Evolutionary conservation across 2,113 vertebrate genomes (phyloP), one percentile per base, ranked within the genome.

Genomic region (Neopipo cinnamomea): DNA sequence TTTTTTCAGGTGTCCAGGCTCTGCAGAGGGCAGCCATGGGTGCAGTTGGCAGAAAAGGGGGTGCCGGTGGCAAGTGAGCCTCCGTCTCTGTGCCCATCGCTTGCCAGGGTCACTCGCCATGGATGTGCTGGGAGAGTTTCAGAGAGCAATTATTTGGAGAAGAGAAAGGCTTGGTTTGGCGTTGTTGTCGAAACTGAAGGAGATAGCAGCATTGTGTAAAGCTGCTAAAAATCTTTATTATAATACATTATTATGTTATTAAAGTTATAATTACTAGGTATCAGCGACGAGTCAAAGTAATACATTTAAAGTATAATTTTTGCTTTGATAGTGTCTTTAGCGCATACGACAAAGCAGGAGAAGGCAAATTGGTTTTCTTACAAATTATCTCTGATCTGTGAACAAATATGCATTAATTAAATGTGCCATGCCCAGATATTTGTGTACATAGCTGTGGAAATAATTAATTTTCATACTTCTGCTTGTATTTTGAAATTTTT

Each of bases 331-430:
- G 50, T 9, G 22, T 72, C 67, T 96, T 88, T 65, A 81, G 55
- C 4, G 1, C 0, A 0, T 77, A 28, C 42, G 79, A 84, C 55
- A 91, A 83, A 90, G 83, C 8, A 33, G 41, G 56, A 89, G 58
- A 91, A 94, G 53, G 53, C 84, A 66, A 90, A 88, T 77, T 74
- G n/a, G 50, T 80, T 90, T 95, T 81, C 72, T 93, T 86, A 81
- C 61, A 81, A 93, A 77, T 86, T 81, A 92, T 81, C 76, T 96
- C 79, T 50, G 25, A 91, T 96, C 71, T 89, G 89, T 56, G 55
- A 94, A 84, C 68, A 93, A 86, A 78, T 93, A 53, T 6, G 31
- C 83, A 81, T 93, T 92, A 86, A 93, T 93, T 94, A 80, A 88
- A 74, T 61, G 47, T 75, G 70, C 73, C 31, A 27, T 81, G 44